These are phyloP conservation scores for Sebastes itinus DNA, from an alignment of 2,797 vertebrate species.

Conservation along the genomic window DNA sequence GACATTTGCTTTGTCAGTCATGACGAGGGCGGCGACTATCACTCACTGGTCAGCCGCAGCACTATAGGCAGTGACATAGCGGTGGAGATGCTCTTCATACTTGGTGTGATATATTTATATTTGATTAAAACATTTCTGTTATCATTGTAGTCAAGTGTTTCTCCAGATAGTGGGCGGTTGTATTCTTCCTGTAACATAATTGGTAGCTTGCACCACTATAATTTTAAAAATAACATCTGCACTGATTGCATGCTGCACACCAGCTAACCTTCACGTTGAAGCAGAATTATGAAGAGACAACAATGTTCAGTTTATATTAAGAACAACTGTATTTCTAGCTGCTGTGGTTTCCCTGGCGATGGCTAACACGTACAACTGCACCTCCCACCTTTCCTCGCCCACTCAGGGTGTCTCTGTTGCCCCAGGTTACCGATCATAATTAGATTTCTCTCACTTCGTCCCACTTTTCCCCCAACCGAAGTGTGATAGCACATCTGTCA, in stretches of 20 bases:
- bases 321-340: conserved; percentile 16
- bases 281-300: conserved; percentile 9
- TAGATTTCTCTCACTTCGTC: conserved; percentile 62
- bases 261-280: neutral
- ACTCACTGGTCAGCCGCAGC: conserved; percentile 81
- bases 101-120: conserved; percentile 82
- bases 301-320: conserved; percentile 28
- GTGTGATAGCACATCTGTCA: conserved; percentile 61
- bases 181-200: neutral
- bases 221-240: neutral
- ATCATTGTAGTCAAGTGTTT: neutral
- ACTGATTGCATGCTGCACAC: conserved; percentile 3
- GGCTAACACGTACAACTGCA: conserved; percentile 9
- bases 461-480: conserved; percentile 41
- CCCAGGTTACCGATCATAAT: conserved; percentile 67
- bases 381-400: conserved; percentile 42
- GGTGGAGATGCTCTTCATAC: conserved; percentile 97
- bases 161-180: neutral
- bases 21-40: conserved; percentile 74
- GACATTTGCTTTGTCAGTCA: conserved; percentile 92
- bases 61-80: conserved; percentile 93
- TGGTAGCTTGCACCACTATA: neutral
- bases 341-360: conserved; percentile 63
- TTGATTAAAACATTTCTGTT: neutral
- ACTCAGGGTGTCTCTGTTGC: conserved; percentile 55